phyloP scores from a whole-genome alignment of 1,140 invertebrate species.

The Penaeus indicus region DNA sequence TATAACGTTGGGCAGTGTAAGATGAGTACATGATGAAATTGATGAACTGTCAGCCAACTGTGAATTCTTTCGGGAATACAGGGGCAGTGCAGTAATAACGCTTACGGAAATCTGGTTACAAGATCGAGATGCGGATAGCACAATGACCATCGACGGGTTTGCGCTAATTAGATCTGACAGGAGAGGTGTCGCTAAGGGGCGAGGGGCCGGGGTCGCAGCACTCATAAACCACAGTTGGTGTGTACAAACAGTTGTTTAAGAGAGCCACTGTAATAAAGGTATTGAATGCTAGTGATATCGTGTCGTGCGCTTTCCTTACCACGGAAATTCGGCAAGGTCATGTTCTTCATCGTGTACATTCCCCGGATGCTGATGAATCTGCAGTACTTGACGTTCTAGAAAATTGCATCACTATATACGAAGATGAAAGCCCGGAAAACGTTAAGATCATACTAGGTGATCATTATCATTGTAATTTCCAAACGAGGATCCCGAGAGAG shows the following conservation, averaged over 20 bases:
- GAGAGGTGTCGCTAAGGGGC: constrained; percentile 23
- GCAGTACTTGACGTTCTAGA: not conserved
- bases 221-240: constrained; percentile 7
- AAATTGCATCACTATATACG: constrained; percentile 8
- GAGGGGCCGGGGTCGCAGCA: not conserved
- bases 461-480: constrained; percentile 20
- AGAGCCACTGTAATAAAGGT: not conserved
- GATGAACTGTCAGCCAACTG: constrained; percentile 22
- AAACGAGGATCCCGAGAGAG: no score
- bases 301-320: not conserved
- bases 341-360: constrained; percentile 1
- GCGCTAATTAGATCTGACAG: constrained; percentile 8
- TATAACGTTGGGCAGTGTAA: not conserved
- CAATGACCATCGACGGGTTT: constrained; percentile 15
- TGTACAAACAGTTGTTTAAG: not conserved
- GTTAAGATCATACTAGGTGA: constrained; percentile 21
- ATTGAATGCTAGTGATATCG: no score
- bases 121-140: constrained; percentile 26
- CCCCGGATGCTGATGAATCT: not conserved
- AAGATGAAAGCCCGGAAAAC: constrained; percentile 26
- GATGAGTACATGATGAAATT: not conserved
- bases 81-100: constrained; percentile 35
- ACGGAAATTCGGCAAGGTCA: constrained; percentile 15
- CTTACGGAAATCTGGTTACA: constrained; percentile 26
- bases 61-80: constrained; percentile 12